Conservation (phyloP, 2,113 vertebrate genomes). For the Scomber colias region DNA sequence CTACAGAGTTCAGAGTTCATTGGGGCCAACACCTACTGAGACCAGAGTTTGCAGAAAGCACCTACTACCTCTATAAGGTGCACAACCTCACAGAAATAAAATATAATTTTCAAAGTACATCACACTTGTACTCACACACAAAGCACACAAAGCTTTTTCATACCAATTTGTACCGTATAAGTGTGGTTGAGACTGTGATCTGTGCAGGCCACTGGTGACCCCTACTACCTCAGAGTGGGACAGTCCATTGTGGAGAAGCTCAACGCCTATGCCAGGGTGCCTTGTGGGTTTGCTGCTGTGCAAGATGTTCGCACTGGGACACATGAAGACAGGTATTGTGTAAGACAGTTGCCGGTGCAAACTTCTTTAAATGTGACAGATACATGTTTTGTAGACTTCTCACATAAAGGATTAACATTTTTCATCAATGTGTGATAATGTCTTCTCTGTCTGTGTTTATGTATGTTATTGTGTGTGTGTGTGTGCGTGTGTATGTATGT, state of each 20-base stretch:
- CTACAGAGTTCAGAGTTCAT: constrained; percentile 97
- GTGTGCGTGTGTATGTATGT: neutral
- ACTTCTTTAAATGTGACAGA: neutral
- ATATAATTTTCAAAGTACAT: neutral
- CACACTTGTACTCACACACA: neutral
- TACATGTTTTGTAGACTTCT: no score
- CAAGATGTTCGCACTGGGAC: constrained; percentile 98
- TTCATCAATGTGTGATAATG: neutral
- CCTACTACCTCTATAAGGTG: constrained; percentile 98
- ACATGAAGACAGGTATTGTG: constrained; percentile 94
- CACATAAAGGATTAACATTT: neutral
- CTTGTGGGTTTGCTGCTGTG: constrained; percentile 98
- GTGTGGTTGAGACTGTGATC: neutral
- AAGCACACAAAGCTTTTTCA: neutral
- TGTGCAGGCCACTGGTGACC: constrained; percentile 94
- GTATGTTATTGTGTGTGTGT: neutral
- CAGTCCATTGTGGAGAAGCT: constrained; percentile 98
- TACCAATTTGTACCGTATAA: neutral
- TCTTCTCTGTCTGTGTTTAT: neutral
- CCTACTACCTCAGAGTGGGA: constrained; percentile 98
- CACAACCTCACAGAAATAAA: neutral
- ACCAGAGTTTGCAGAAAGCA: constrained; percentile 99
- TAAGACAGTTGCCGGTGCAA: neutral
- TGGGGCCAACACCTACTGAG: constrained; percentile 98
- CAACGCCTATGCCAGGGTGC: constrained; percentile 96